Base-by-base conservation (phyloP, 2,888 invertebrate species). In the Embidobia sp. region DNA sequence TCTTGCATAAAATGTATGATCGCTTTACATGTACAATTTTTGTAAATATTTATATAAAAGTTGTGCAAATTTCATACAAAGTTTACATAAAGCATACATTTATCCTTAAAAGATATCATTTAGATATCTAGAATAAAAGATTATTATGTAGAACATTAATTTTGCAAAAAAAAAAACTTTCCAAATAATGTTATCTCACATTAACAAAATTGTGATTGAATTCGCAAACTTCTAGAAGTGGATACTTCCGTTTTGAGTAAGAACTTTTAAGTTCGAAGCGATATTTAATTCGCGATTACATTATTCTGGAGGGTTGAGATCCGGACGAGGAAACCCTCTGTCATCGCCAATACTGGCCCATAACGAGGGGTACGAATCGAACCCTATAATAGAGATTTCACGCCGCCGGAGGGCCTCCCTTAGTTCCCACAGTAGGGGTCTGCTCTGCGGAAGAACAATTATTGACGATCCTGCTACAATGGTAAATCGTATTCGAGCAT, bases 361-460 rank as follows among this genome's bases (percentile, higher is more conserved):
- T 80, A 81, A 82, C 82, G 79, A 81, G 82, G 81, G 81, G 79
- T 78, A 82, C 81, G 49, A 29, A 64, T 70, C 75, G 82, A 83
- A 84, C 84, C 82, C 83, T 82, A 88, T 89, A 89, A 89, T 89
- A 89, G 89, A 89, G 89, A 89, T 89, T 89, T 89, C 89, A 89
- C 89, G 88, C 89, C 89, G 89, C 86, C 74, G 83, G 79, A 83
- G 86, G 87, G 83, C 85, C 86, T 85, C 84, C 82, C 83, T 83
- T 73, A 82, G 87, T 89, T 89, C 89, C 89, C 89, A 89, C 89
- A 89, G 89, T 89, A 85, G 88, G 89, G 88, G 85, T 85, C 83
- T 79, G 55, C 79, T 7, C 3, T 3, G 18, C 2, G 11, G 18
- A 22, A 33, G 84, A 55, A 61, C 57, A 82, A 63, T 31, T 79